phyloP scores from a whole-genome alignment of 2,113 vertebrate species.

The Stictonetta naevosa region DNA sequence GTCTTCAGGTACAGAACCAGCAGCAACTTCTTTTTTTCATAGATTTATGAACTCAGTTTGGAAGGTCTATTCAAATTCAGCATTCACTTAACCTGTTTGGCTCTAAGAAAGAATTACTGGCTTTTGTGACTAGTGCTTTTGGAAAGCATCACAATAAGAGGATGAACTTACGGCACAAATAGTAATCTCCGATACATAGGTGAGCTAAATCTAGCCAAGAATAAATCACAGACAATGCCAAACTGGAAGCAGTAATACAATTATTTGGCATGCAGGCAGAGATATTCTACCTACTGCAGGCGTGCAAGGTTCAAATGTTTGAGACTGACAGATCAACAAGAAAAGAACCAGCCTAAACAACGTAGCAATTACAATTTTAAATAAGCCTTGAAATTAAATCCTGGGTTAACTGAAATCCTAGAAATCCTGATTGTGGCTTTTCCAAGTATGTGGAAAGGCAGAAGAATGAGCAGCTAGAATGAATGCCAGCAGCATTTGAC shows the following conservation, averaged over 20 bases:
- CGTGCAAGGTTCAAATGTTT: not conserved
- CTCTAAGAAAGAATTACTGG: not conserved
- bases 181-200: rapidly evolving
- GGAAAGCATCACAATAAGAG: rapidly evolving
- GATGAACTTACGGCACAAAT: not conserved
- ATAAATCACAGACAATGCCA: not conserved
- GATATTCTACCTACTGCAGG: rapidly evolving
- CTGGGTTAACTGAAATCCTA: not conserved
- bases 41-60: rapidly evolving
- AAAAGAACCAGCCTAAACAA: not conserved
- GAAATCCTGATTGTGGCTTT: not conserved
- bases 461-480: not conserved
- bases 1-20: not conserved
- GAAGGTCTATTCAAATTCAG: not conserved
- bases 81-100: not conserved
- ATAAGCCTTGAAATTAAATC: too few relatives aligned
- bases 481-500: not conserved
- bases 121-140: not conserved
- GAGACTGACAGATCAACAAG: not conserved
- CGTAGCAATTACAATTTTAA: rapidly evolving
- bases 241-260: rapidly evolving
- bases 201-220: not conserved
- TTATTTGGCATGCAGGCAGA: not conserved
- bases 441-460: not conserved
- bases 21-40: not conserved